phyloP scores from a whole-genome alignment of 2,888 invertebrate species.

The Limnephilus rhombicus region DNA sequence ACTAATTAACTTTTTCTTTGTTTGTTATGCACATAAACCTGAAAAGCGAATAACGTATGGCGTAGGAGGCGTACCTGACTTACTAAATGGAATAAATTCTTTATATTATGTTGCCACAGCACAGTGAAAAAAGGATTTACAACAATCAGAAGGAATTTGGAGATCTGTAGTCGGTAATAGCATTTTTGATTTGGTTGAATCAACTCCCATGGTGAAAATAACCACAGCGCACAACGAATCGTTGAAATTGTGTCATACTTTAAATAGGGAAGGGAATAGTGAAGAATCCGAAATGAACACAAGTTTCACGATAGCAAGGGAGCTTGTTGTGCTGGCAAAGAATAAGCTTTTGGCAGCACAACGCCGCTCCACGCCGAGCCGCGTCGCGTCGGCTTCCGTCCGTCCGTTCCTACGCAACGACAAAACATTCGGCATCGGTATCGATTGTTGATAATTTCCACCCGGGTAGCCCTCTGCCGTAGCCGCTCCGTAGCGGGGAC shows the following conservation, averaged over 20 bases:
- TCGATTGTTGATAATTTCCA: constrained; percentile 44
- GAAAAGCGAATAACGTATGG: not conserved
- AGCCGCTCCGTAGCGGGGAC: not conserved
- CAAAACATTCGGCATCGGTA: constrained; percentile 50
- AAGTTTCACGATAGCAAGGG: not conserved
- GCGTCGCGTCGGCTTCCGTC: not conserved
- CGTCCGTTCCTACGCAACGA: constrained; percentile 50
- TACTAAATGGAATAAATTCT: not conserved
- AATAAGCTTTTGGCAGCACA: not conserved
- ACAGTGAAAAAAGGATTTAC: not conserved
- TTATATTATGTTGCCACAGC: not conserved
- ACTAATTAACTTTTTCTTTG: not conserved
- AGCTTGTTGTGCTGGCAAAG: not conserved
- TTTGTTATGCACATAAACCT: not conserved
- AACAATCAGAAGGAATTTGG: not conserved
- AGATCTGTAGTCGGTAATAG: not conserved
- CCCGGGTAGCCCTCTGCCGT: not conserved
- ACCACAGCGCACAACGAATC: too few species aligned
- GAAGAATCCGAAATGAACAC: not conserved
- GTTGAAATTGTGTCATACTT: too few species aligned
- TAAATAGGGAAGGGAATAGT: too few species aligned
- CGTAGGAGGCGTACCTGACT: too few species aligned
- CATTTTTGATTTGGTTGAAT: too few species aligned
- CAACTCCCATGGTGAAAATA: too few species aligned
- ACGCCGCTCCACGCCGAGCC: not conserved